A percentile compares a stretch with the other conserved stretches of the same genome.
Evolutionary conservation across 2,113 vertebrate genomes (phyloP).

Genomic region (Corythornis cristatus): DNA sequence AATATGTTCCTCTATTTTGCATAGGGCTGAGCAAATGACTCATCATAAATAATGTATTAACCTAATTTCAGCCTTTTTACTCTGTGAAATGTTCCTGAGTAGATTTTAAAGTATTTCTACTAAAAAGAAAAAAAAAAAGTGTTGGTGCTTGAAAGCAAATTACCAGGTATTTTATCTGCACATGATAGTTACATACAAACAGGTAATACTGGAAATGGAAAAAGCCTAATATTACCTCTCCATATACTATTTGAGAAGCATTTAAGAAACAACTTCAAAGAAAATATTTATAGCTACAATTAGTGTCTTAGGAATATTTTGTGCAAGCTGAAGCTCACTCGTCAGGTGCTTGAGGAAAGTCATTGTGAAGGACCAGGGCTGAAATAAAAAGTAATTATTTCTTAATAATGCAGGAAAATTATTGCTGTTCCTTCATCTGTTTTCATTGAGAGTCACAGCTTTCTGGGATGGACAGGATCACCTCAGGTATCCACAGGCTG

Average conservation of each 20-base stretch:
- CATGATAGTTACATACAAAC: neutral
- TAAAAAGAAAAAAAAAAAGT: neutral
- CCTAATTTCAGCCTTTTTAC: neutral
- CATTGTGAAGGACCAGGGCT: neutral
- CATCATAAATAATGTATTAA: constrained; percentile 46
- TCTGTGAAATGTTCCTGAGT: neutral
- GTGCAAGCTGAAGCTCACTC: neutral
- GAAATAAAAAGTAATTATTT: neutral
- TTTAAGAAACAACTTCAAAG: neutral
- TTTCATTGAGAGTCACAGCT: neutral
- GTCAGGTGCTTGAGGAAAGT: neutral
- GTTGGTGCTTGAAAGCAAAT: neutral
- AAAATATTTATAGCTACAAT: neutral
- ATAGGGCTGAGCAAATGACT: neutral
- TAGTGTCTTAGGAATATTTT: neutral
- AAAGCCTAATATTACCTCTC: neutral
- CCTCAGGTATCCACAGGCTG: neutral
- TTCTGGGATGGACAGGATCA: neutral
- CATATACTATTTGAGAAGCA: neutral
- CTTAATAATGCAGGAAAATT: neutral
- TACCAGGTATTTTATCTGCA: neutral
- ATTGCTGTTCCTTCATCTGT: neutral
- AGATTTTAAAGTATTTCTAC: neutral
- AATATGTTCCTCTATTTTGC: neutral
- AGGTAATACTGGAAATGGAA: neutral